Percentiles rank a stretch among this genome's conserved stretches.
These are phyloP conservation scores for Spilogale gracilis DNA, from an alignment of 2,113 vertebrate species.

Conservation along the genomic window DNA sequence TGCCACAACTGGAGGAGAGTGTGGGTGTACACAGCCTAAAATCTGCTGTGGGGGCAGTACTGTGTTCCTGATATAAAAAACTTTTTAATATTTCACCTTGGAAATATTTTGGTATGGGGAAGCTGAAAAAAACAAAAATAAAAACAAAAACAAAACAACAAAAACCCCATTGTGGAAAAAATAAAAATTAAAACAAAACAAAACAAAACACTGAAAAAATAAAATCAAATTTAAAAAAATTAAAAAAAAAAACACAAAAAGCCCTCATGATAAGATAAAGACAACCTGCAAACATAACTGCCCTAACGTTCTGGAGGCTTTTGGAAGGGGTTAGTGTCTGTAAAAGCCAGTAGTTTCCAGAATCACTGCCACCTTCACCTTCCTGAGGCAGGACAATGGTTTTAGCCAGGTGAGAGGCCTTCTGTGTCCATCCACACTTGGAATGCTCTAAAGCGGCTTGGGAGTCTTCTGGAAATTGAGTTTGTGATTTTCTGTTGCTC, in stretches of 20 bases:
- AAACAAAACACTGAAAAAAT: not conserved
- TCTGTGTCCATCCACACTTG: not conserved
- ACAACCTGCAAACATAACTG: not conserved
- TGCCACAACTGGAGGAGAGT: not conserved
- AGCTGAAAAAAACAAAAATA: not conserved
- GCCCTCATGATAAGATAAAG: not conserved
- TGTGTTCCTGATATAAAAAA: not conserved
- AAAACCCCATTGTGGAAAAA: not conserved
- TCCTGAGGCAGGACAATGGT: not conserved
- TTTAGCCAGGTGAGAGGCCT: not conserved
- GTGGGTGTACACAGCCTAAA: no score
- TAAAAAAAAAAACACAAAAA: not conserved
- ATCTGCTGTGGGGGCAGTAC: not conserved
- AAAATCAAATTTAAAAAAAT: not conserved
- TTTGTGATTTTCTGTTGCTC: not conserved
- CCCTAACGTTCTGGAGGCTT: not conserved
- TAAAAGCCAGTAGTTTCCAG: not conserved
- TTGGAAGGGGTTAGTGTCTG: not conserved
- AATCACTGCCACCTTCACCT: no score
- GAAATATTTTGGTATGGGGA: not conserved
- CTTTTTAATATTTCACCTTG: not conserved
- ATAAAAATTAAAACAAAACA: not conserved
- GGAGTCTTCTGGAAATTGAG: not conserved
- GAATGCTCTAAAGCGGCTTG: not conserved
- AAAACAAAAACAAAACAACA: no score